Conservation (phyloP, 2,797 vertebrate genomes). For the Eremophila alpestris region DNA sequence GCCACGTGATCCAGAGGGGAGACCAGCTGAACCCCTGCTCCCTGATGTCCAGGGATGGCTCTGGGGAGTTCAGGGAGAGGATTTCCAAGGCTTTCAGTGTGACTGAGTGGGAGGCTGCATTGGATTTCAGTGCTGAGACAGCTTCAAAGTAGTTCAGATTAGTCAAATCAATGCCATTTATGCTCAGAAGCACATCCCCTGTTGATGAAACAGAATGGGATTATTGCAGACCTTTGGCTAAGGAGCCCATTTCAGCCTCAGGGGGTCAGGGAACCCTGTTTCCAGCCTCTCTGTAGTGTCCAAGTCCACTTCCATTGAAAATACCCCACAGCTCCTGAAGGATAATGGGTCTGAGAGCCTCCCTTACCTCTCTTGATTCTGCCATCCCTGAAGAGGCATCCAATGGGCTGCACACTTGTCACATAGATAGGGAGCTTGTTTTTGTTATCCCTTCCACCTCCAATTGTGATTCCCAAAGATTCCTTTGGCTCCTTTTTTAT, state of each 20-base stretch:
- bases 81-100: conserved; percentile 86
- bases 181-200: conserved; percentile 91
- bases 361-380: conserved; percentile 88
- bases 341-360: background rate
- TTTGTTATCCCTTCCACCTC: conserved; percentile 89
- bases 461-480: conserved; percentile 93
- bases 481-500: conserved; percentile 91
- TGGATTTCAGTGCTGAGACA: conserved; percentile 87
- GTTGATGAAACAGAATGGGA: background rate
- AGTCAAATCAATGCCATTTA: conserved; percentile 90
- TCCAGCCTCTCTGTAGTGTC: background rate
- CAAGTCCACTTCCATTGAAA: background rate
- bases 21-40: conserved; percentile 85
- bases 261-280: background rate
- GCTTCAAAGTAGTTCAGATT: conserved; percentile 89
- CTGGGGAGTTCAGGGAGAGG: conserved; percentile 72
- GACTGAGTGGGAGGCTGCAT: conserved; percentile 86
- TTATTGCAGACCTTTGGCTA: background rate
- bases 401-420: conserved; percentile 91
- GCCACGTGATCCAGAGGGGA: conserved; percentile 90
- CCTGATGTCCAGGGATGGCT: conserved; percentile 64
- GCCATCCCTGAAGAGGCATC: conserved; percentile 90
- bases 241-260: background rate
- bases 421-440: conserved; percentile 90
- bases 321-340: background rate